Evolutionary conservation across 2,888 invertebrate species (phyloP).

Genomic region (Bruchidius siliquastri): DNA sequence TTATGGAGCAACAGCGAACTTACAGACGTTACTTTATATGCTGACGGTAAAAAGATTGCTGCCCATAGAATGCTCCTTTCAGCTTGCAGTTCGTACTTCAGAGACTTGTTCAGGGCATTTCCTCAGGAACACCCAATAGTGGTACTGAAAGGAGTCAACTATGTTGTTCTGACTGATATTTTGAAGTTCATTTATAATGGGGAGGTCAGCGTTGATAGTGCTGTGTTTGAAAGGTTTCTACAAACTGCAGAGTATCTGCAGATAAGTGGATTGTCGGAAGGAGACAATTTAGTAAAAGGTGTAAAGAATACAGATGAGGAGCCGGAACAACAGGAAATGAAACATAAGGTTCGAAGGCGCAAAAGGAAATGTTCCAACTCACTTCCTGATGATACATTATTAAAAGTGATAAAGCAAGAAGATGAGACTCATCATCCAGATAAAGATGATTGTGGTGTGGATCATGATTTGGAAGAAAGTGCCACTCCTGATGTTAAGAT

Average conservation of each 20-base stretch:
- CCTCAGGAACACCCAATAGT: conserved; percentile 67
- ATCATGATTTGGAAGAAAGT: not conserved
- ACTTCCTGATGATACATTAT: not conserved
- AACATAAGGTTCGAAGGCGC: not conserved
- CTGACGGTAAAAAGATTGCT: conserved; percentile 77
- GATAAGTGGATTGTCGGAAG: conserved; percentile 57
- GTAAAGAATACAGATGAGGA: not conserved
- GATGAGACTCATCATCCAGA: not conserved
- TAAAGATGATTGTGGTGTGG: not conserved
- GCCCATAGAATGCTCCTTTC: conserved; percentile 82
- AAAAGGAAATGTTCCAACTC: not conserved
- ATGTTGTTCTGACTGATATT: conserved; percentile 59
- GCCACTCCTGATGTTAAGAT: not conserved
- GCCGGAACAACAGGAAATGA: not conserved
- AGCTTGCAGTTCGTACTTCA: conserved; percentile 78
- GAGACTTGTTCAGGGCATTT: conserved; percentile 53
- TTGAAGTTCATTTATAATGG: conserved; percentile 67
- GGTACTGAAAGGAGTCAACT: conserved; percentile 62
- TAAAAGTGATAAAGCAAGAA: not conserved
- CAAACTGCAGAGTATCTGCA: conserved; percentile 61
- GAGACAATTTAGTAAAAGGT: not conserved
- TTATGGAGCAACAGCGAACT: conserved; percentile 64
- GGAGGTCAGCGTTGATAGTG: conserved; percentile 63
- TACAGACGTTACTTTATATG: conserved; percentile 81
- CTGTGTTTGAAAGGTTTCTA: conserved; percentile 58